Percentiles rank a stretch among this genome's conserved stretches.
Conservation (phyloP, 1,140 invertebrate species). For the Achroia grisella region DNA sequence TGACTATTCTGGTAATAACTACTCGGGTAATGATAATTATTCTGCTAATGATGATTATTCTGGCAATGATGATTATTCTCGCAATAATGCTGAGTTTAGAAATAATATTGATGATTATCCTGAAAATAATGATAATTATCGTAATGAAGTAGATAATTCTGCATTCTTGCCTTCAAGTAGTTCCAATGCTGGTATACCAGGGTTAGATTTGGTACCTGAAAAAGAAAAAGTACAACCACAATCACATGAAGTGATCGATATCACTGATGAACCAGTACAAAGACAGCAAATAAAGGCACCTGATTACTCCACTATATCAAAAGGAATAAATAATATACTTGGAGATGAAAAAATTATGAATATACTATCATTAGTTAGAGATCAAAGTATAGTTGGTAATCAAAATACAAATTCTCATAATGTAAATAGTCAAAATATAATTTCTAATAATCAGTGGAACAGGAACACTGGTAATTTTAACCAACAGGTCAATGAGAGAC, state of each 20-base stretch:
- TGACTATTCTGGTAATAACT: not conserved
- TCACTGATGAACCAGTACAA: conserved; percentile 35
- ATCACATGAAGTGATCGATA: conserved; percentile 47
- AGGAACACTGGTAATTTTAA: conserved; percentile 27
- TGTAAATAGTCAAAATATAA: conserved; percentile 12
- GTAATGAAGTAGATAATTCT: conserved; percentile 10
- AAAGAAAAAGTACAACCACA: conserved; percentile 25
- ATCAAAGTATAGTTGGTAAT: conserved; percentile 14
- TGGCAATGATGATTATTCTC: not conserved
- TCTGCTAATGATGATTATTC: not conserved
- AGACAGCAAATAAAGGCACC: conserved; percentile 31
- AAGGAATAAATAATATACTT: conserved; percentile 75
- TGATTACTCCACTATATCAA: conserved; percentile 75
- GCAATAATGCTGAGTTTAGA: not conserved
- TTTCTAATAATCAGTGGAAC: conserved; percentile 26
- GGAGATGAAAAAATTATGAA: conserved; percentile 76
- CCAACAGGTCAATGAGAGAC: conserved; percentile 19
- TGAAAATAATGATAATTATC: conserved; percentile 5
- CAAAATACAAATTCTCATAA: too few relatives aligned
- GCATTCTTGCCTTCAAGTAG: conserved; percentile 41
- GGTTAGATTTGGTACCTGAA: conserved; percentile 77
- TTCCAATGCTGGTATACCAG: conserved; percentile 74
- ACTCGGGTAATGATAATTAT: not conserved
- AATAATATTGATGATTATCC: not conserved
- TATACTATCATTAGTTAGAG: conserved; percentile 72